These are phyloP conservation scores for Botia kubotai DNA, from an alignment of 2,797 vertebrate species.

Conservation along the genomic window DNA sequence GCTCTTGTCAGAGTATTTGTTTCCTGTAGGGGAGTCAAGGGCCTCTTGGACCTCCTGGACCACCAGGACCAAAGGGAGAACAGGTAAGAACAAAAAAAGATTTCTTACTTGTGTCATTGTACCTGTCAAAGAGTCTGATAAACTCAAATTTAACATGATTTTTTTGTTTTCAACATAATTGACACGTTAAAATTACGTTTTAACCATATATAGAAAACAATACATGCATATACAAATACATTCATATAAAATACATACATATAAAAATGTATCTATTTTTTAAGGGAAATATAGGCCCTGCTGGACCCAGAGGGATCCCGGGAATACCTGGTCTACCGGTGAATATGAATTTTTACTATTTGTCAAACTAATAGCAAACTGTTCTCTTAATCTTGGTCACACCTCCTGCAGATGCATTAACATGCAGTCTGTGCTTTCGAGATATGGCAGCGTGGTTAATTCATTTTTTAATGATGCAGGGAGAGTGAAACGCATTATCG, in stretches of 20 bases:
- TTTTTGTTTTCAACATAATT: neutral
- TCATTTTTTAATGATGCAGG: constrained; percentile 56
- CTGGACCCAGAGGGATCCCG: constrained; percentile 72
- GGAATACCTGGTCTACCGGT: constrained; percentile 82
- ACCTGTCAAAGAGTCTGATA: neutral
- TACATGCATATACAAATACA: no score
- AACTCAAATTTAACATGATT: no score
- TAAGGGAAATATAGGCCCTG: constrained; percentile 80
- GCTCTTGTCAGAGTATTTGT: constrained; percentile 4
- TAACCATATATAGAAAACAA: no score
- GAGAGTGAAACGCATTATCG: constrained; percentile 38
- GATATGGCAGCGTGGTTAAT: constrained; percentile 45
- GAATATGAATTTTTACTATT: constrained; percentile 61
- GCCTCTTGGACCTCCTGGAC: constrained; percentile 66
- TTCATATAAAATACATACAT: no score
- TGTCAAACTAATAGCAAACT: constrained; percentile 13
- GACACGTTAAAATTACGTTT: neutral
- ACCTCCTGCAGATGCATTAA: constrained; percentile 11
- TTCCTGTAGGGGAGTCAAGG: constrained; percentile 55
- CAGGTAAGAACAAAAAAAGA: constrained; percentile 73
- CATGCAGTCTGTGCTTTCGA: constrained; percentile 42
- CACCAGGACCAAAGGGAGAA: constrained; percentile 78
- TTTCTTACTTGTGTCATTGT: neutral
- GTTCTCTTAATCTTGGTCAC: constrained; percentile 1
- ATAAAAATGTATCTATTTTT: constrained; percentile 21